Evolutionary conservation across 2,888 invertebrate genomes (phyloP).

Genomic region (Byasa hedistus): DNA sequence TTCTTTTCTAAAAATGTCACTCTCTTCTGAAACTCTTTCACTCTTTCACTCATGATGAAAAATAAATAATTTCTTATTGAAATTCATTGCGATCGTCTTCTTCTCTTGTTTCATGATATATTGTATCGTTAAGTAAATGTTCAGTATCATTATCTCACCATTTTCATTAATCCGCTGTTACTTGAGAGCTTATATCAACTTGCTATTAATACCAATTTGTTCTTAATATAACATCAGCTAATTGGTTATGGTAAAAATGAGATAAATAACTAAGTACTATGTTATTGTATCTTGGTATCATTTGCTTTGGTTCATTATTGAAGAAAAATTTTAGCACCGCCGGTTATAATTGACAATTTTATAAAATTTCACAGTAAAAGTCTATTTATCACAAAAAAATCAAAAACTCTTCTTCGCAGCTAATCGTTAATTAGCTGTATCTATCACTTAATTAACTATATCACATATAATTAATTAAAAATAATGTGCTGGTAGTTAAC

Average conservation of each 20-base stretch:
- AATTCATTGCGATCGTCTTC: background rate
- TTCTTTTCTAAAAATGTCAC: background rate
- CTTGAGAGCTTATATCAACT: slow-evolving; percentile 5
- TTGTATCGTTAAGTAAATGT: background rate
- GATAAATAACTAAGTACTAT: slow-evolving; percentile 6
- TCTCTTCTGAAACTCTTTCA: no score
- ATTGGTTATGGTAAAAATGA: slow-evolving; percentile 9
- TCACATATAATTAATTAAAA: background rate
- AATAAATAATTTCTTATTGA: background rate
- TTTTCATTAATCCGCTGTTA: background rate
- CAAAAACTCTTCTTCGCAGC: slow-evolving; percentile 33
- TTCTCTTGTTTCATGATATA: background rate
- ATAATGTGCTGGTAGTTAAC: no score
- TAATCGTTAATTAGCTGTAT: slow-evolving; percentile 61
- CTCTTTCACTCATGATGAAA: background rate
- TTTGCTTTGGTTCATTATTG: slow-evolving; percentile 2
- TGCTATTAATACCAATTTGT: slow-evolving; percentile 19
- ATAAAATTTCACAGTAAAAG: background rate
- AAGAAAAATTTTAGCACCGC: slow-evolving; percentile 1
- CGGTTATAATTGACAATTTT: background rate
- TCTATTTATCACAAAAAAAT: slow-evolving; percentile 4
- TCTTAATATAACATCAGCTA: slow-evolving; percentile 19
- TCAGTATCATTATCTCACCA: background rate
- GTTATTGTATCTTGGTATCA: slow-evolving; percentile 8
- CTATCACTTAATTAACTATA: slow-evolving; percentile 36